phyloP scores from a whole-genome alignment of 30 jellyfish, hydroid and myxozoan genomes.

The Pelagia noctiluca region DNA sequence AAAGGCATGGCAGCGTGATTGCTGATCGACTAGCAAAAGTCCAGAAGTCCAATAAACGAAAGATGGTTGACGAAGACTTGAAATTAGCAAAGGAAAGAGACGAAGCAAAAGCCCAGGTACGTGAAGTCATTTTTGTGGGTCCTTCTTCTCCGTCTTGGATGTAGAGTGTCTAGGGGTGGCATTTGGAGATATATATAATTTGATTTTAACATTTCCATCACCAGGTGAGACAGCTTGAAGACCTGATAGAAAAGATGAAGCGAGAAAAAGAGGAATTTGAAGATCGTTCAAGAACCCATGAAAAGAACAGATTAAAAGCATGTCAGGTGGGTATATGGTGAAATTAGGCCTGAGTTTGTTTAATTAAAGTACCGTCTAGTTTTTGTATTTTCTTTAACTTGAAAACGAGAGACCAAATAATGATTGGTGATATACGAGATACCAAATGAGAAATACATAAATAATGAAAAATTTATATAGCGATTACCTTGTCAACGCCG shows the following conservation, averaged over 20 bases:
- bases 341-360: no score
- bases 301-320: slow-evolving; percentile 59
- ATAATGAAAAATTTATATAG: no score
- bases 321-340: slow-evolving; percentile 74
- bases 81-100: slow-evolving; percentile 70
- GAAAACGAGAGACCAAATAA: no score
- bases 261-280: slow-evolving; percentile 51
- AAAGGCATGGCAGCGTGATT: slow-evolving; percentile 72
- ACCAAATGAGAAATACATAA: no score
- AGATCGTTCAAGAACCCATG: slow-evolving; percentile 53
- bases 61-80: slow-evolving; percentile 49
- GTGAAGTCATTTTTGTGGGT: no score
- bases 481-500: no score
- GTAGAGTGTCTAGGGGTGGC: background rate
- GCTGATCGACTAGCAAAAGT: slow-evolving; percentile 84
- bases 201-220: no score
- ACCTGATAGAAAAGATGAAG: slow-evolving; percentile 38
- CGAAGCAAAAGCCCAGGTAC: slow-evolving; percentile 79
- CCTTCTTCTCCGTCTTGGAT: background rate
- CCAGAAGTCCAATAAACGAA: slow-evolving; percentile 55
- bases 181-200: no score
- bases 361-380: background rate
- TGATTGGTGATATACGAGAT: no score
- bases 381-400: background rate
- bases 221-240: slow-evolving; percentile 74